These are phyloP conservation scores for Rhombomys opimus DNA, from an alignment of 2,113 vertebrate genomes.

Conservation along the genomic window DNA sequence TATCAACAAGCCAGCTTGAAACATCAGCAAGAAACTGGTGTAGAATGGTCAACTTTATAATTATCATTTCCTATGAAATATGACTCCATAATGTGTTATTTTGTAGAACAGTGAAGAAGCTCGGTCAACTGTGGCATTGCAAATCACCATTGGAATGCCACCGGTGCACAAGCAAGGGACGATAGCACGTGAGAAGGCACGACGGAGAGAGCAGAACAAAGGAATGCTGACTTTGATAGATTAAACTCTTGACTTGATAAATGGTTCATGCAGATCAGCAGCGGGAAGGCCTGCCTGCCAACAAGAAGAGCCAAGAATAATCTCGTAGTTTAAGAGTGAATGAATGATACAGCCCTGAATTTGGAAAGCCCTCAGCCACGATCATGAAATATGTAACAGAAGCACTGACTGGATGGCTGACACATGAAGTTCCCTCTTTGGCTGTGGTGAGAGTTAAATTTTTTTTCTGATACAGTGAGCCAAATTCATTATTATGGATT, in stretches of 20 bases:
- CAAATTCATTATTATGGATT: slow-evolving; percentile 71
- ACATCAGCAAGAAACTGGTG: neutral
- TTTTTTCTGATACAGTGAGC: slow-evolving; percentile 66
- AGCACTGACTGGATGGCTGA: slow-evolving; percentile 53
- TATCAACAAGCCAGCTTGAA: neutral
- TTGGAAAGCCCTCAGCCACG: slow-evolving; percentile 65
- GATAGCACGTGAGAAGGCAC: slow-evolving; percentile 62
- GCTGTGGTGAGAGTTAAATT: slow-evolving; percentile 72
- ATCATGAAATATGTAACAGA: slow-evolving; percentile 81
- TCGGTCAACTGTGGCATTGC: slow-evolving; percentile 4
- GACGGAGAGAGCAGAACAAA: slow-evolving; percentile 64
- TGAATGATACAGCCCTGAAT: slow-evolving; percentile 71
- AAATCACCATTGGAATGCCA: slow-evolving; percentile 45
- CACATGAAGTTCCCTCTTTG: slow-evolving; percentile 67
- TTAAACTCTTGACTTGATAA: slow-evolving; percentile 76
- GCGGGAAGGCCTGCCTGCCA: slow-evolving; percentile 66
- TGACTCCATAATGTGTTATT: slow-evolving; percentile 7
- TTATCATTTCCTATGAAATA: slow-evolving; percentile 51
- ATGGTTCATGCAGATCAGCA: slow-evolving; percentile 73
- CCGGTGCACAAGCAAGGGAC: neutral
- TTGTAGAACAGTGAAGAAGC: slow-evolving; percentile 38
- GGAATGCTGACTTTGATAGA: slow-evolving; percentile 73
- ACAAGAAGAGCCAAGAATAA: slow-evolving; percentile 77
- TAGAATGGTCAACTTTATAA: slow-evolving; percentile 48
- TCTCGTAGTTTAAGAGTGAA: slow-evolving; percentile 72